Evolutionary conservation across 2,113 vertebrate species (phyloP), one percentile per base, ranked within the genome.

Genomic region (Cyanistes caeruleus): DNA sequence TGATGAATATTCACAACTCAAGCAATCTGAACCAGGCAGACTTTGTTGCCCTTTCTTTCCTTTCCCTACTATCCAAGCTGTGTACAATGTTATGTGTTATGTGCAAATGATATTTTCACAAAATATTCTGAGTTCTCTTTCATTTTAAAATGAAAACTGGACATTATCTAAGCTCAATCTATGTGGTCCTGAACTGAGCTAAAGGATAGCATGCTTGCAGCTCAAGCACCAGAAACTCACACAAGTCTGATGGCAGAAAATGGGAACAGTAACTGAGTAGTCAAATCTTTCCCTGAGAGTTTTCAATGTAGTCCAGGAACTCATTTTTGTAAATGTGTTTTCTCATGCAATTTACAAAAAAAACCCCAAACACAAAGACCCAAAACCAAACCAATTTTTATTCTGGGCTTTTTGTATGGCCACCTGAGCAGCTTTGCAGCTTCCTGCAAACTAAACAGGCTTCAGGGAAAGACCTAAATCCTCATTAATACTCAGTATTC

Each of bases 1-100:
- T 84, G 67, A 96, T 97, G 97, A 98, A 97, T 98, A 98, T 97
- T 98, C 97, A 97, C 95, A 85, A 96, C 92, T 93, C 88, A 80
- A 95, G 94, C 96, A 97, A 97, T 93, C 96, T 96, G 97, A 90
- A 96, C 63, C 77, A 97, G 94, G 96, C 95, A 98, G 96, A 97
- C 79, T 98, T 96, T 93, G 74, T 75, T 78, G 72, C 60, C 86
- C 25, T 91, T 74, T 69, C 65, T 73, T 81, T 84, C 68, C 52
- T 69, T 41, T 88, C 59, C 55, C n/a, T 65, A 5, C 58, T 76
- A 59, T n/a, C 41, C 39, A 70, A 87, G 79, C 78, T 89, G 15
- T 49, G 65, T 33, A 62, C 27, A 53, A 64, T 19, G 7, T 48
- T 82, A 2, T 43, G 84, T 41, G 27, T 88, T 33, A 49, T 43